Conservation (phyloP, 2,113 vertebrate species). For the Podarcis muralis region DNA sequence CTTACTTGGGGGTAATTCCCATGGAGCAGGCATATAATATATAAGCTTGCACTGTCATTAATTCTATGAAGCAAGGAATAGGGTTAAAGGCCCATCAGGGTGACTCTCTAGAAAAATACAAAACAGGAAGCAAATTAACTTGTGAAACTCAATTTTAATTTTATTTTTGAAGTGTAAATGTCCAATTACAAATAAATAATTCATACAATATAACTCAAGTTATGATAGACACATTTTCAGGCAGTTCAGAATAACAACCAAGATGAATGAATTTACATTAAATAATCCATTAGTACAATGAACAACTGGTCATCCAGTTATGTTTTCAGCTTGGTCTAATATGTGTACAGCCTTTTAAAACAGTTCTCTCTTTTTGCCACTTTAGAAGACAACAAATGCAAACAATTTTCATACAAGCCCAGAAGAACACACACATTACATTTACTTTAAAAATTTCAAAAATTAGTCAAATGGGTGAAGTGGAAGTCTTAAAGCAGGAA, state of each 20-base stretch:
- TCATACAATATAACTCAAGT: conserved; percentile 74
- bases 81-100: neutral
- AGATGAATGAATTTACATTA: conserved; percentile 68
- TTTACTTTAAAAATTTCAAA: conserved; percentile 14
- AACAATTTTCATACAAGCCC: conserved; percentile 1
- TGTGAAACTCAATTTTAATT: conserved; percentile 64
- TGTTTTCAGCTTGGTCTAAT: conserved; percentile 58
- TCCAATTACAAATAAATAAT: conserved; percentile 84
- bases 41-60: neutral
- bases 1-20: neutral
- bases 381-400: conserved; percentile 41
- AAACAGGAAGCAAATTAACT: neutral
- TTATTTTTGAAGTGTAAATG: conserved; percentile 77
- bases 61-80: neutral
- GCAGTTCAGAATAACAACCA: conserved; percentile 62
- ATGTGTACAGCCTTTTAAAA: conserved; percentile 56
- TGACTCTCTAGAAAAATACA: neutral
- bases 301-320: conserved; percentile 64
- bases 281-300: conserved; percentile 67
- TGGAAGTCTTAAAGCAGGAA: conserved; percentile 42
- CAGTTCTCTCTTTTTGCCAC: conserved; percentile 29
- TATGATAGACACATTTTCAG: conserved; percentile 67
- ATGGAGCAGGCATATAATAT: neutral
- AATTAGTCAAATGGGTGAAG: conserved; percentile 11
- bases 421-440: conserved; percentile 48